phyloP scores from a whole-genome alignment of 2,888 invertebrate genomes.

The Dryococelus australis region DNA sequence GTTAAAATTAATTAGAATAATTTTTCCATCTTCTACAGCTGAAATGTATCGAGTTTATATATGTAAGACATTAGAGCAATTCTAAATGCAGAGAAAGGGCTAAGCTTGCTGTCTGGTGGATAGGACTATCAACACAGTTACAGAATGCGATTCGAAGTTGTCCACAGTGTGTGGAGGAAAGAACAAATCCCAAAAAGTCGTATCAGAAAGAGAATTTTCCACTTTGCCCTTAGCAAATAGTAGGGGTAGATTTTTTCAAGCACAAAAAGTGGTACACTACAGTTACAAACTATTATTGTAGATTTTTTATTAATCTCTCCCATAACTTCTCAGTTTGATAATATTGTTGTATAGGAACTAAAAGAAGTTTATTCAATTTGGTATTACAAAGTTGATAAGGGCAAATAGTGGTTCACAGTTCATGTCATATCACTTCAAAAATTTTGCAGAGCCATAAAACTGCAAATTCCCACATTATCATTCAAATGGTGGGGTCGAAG shows the following conservation, averaged over 20 bases:
- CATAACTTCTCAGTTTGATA: background rate
- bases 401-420: background rate
- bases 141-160: background rate
- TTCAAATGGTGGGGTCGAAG: background rate
- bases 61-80: background rate
- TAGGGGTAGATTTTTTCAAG: background rate
- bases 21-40: background rate
- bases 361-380: background rate
- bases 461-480: background rate
- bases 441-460: background rate
- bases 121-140: background rate
- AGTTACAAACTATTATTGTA: background rate
- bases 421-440: background rate
- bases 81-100: background rate
- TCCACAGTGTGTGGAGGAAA: background rate
- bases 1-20: background rate
- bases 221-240: background rate
- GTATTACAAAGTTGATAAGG: background rate
- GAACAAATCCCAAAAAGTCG: background rate
- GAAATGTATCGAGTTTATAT: background rate
- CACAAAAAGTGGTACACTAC: background rate
- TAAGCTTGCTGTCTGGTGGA: background rate
- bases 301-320: background rate
- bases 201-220: background rate
- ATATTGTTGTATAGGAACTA: background rate